These are phyloP conservation scores for Strix uralensis DNA, from an alignment of 2,113 vertebrate species.

Conservation along the genomic window DNA sequence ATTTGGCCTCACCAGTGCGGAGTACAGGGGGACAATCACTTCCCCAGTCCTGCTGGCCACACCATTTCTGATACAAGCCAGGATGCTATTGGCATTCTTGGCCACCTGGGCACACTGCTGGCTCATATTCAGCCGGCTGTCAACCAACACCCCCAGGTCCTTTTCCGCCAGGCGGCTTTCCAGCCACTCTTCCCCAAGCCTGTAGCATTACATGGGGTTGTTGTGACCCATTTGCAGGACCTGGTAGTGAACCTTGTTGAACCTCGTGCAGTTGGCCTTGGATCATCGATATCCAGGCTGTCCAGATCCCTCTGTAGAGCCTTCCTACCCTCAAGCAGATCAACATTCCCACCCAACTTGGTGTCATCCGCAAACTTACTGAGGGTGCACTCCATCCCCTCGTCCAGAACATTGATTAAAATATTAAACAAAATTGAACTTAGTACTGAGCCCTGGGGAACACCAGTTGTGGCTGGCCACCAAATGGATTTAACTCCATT, in stretches of 20 bases:
- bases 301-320: no score
- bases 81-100: not conserved
- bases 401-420: no score
- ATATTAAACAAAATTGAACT: not conserved
- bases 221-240: not conserved
- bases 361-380: no score
- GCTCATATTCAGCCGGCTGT: not conserved
- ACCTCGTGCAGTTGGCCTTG: no score
- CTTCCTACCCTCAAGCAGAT: no score
- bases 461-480: not conserved
- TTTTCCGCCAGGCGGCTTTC: no score
- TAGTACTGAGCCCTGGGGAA: not conserved
- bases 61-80: not conserved
- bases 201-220: no score
- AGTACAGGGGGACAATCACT: not conserved
- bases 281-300: no score
- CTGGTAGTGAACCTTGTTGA: no score
- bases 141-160: not conserved
- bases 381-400: no score
- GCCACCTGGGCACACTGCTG: not conserved
- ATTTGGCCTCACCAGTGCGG: not conserved
- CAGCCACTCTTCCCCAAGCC: no score
- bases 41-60: not conserved
- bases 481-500: not conserved
- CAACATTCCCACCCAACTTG: no score